These are phyloP conservation scores for Eurois occulta DNA, from an alignment of 2,888 invertebrate genomes.

Conservation along the genomic window DNA sequence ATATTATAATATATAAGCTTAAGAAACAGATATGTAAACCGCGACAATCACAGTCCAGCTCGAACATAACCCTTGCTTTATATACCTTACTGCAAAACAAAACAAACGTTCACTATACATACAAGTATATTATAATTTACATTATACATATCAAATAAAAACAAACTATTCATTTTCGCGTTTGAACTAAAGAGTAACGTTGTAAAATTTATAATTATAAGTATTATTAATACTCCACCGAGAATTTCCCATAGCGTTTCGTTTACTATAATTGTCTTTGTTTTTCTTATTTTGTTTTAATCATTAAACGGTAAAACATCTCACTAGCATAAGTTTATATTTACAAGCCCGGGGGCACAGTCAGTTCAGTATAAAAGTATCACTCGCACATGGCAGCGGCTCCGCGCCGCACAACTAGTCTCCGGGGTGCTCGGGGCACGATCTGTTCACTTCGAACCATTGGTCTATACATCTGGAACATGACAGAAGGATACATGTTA, in stretches of 20 bases:
- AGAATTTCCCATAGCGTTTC: conserved; percentile 80
- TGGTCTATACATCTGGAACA: conserved; percentile 98
- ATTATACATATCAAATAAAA: conserved; percentile 78
- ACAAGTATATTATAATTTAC: conserved; percentile 74
- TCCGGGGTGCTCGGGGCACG: conserved; percentile 99
- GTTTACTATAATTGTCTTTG: conserved; percentile 85
- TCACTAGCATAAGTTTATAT: conserved; percentile 88
- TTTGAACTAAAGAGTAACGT: conserved; percentile 80
- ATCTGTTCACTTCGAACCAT: conserved; percentile 99
- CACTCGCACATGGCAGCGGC: conserved; percentile 84
- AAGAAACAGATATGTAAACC: conserved; percentile 85
- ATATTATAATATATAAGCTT: conserved; percentile 83
- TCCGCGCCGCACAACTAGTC: conserved; percentile 94
- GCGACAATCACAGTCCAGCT: conserved; percentile 67
- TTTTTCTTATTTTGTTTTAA: conserved; percentile 80
- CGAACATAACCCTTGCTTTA: conserved; percentile 72
- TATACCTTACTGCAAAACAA: conserved; percentile 67
- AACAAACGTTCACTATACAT: conserved; percentile 71
- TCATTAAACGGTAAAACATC: conserved; percentile 88
- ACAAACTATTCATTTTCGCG: conserved; percentile 75
- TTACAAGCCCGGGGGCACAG: conserved; percentile 85
- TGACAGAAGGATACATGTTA: conserved; percentile 54
- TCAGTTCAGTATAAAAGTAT: conserved; percentile 88
- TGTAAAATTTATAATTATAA: conserved; percentile 84
- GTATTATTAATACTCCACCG: conserved; percentile 83